Conservation (phyloP, 2,797 vertebrate genomes). For the Nyctalus aviator region DNA sequence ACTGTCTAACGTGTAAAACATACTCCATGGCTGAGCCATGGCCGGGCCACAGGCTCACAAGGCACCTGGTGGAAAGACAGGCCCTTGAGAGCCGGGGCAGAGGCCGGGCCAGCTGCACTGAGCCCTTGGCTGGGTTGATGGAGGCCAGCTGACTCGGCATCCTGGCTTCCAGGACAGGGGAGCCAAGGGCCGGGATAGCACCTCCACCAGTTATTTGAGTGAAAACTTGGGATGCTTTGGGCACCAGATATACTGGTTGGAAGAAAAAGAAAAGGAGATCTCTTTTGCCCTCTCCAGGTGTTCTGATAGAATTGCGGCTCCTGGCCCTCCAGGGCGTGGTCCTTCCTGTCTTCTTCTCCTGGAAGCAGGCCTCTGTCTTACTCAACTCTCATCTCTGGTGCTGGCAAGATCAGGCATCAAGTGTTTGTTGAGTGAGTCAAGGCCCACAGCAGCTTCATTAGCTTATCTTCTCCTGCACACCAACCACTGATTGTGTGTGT, state of each 20-base stretch:
- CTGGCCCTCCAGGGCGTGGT: neutral
- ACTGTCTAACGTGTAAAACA: neutral
- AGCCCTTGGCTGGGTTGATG: neutral
- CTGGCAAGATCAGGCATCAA: neutral
- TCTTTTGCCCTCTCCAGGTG: neutral
- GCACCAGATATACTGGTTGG: neutral
- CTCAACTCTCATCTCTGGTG: neutral
- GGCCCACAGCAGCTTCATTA: neutral
- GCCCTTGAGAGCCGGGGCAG: neutral
- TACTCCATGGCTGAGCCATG: neutral
- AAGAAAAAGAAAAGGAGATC: neutral
- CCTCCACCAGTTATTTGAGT: neutral
- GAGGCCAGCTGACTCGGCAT: neutral
- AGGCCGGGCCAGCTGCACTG: neutral
- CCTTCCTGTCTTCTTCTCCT: neutral
- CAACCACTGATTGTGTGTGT: neutral
- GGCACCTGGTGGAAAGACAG: neutral
- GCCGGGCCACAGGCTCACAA: slow-evolving; percentile 36
- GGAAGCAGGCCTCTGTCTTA: neutral
- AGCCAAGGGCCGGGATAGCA: neutral
- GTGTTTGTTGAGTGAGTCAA: neutral
- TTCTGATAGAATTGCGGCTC: neutral
- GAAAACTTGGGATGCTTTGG: neutral
- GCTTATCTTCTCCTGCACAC: neutral
- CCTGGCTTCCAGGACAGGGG: neutral